A percentile compares a stretch with the other conserved stretches of the same genome.
Evolutionary conservation across 2,888 invertebrate species (phyloP).

Genomic region (Trachelus troglodyta): DNA sequence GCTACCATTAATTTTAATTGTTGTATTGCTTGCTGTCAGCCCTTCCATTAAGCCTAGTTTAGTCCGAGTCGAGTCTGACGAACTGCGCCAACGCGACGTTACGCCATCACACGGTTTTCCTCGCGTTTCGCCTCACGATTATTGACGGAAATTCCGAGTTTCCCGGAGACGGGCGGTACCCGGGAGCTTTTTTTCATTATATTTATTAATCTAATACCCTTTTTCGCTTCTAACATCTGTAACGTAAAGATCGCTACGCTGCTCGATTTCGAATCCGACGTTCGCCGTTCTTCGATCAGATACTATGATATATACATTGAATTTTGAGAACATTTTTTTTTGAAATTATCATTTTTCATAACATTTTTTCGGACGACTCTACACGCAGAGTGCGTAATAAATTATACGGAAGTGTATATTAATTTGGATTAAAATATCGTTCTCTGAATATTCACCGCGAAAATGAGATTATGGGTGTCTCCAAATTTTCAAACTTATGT

Average conservation of each 20-base stretch:
- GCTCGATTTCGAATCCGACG: not conserved
- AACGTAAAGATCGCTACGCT: not conserved
- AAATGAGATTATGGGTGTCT: not conserved
- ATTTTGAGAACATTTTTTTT: not conserved
- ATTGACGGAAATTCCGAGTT: not conserved
- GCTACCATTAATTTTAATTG: constrained; percentile 34
- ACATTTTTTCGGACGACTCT: not conserved
- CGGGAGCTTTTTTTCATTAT: not conserved
- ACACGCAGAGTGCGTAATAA: not conserved
- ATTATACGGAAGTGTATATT: not conserved
- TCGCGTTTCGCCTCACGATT: not conserved
- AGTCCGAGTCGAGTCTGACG: not conserved
- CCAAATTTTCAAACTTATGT: not conserved
- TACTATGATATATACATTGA: not conserved
- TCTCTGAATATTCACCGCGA: not conserved
- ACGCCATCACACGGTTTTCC: not conserved
- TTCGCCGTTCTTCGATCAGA: not conserved
- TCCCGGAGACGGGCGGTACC: not conserved
- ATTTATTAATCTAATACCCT: not conserved
- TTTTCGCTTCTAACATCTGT: not conserved
- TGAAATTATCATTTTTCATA: not conserved
- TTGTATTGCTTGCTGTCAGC: constrained; percentile 23
- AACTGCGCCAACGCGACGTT: not conserved
- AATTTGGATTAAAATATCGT: not conserved
- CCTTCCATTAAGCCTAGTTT: constrained; percentile 29